Evolutionary conservation across 2,797 vertebrate species (phyloP), one percentile per base, ranked within the genome.

Genomic region (Coregonus ussuriensis): DNA sequence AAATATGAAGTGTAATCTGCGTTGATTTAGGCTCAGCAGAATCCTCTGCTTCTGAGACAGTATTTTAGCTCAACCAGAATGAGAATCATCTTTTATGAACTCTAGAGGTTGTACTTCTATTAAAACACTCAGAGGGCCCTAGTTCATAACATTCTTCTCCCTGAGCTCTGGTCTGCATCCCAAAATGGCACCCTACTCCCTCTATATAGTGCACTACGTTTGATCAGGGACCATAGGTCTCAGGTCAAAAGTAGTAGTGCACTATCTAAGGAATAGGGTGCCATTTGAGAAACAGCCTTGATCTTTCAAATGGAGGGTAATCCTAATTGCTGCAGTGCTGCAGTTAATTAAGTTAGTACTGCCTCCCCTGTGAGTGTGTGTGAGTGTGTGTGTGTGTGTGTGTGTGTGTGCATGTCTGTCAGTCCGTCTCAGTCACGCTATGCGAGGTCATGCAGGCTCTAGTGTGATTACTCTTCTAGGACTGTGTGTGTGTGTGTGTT

Each of bases 301-400:
- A 82, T 77, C 72, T 71, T 82, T 25, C 72, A 85, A 83, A 83
- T 81, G 54, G 6, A 72, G 68, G 63, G 2, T 77, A 82, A 81
- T 82, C 52, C 6, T 78, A 80, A 82, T 77, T 79, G 37, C 77
- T 54, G 71, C 66, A 74, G 74, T 74, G 75, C 56, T 83, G 65
- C 18, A 80, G 68, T 76, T 80, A 87, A 91, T 87, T 84, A 86
- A 77, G 65, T 76, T 14, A 53, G 35, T 3, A 21, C 52, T 0
- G 31, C 47, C 33, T 81, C 14, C 0, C 41, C 54, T 74, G 35
- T 6, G 33, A 2, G 31, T 33, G 31, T 33, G 2, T 33, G 25
- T 25, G 25, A 1, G 25, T 25, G 25, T 25, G 31, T 25, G 25
- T 25, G 69, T 70, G 72, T 71, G 71, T 2, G n/a, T 21, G 47